Base-by-base conservation (phyloP, 2,797 vertebrate species). In the Anolis apletophallus region DNA sequence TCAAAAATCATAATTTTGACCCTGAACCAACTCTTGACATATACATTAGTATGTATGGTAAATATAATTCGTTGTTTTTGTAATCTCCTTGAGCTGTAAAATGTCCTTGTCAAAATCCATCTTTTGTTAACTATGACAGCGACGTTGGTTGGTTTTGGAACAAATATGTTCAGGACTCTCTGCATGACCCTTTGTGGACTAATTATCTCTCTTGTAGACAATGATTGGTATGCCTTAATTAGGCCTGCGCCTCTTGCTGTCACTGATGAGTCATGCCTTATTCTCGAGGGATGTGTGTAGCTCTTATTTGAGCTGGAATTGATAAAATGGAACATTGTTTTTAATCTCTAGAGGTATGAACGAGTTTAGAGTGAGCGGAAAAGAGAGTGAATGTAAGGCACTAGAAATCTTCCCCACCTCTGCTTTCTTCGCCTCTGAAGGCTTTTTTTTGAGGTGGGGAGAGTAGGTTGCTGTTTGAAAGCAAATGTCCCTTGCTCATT, bases 291-390 rank as follows among this genome's bases (percentile, higher is more conserved):
- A 91, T 81, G 46, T 92, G 88, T 93, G 68, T 91, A 91, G 67
- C 89, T 87, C 36, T 93, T 92, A 92, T 94, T 93, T 94, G 85
- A 94, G 81, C 91, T 94, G 91, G 93, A 91, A 92, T 92, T 90
- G 94, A 93, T 95, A 93, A 93, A 75, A 88, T 91, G 90, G 88
- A 93, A 85, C 91, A 94, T 93, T 86, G 80, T 94, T 94, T 94
- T 92, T 92, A 82, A 86, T 95, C 92, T 93, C 90, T 91, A 93
- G 85, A 94, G 89, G 91, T 92, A 92, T 89, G 87, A 94, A 92
- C 89, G 88, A 93, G 88, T 95, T 46, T 90, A 91, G 90, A 94
- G 89, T 94, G 94, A 94, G 95, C 93, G 95, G 93, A 91, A 92
- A 90, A 87, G 88, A 88, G 93, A 94, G 94, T 94, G 95, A 91